phyloP scores from a whole-genome alignment of 23 tunicate species.

The Trididemnum miniatum region DNA sequence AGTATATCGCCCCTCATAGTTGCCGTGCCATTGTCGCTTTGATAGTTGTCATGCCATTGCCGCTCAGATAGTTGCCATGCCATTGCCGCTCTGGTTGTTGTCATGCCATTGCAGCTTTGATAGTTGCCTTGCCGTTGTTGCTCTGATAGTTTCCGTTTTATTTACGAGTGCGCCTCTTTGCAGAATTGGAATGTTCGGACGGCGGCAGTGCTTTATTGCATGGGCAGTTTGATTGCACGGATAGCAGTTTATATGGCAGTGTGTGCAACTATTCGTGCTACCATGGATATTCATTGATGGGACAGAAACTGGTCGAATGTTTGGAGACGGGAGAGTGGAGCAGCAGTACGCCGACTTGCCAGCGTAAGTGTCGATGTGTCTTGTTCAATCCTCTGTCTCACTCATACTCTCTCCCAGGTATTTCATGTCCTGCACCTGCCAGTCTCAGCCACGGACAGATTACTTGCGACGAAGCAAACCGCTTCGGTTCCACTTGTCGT shows the following conservation, averaged over 20 bases:
- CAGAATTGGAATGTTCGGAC: conserved; percentile 49
- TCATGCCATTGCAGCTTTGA: no score
- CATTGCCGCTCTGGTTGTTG: no score
- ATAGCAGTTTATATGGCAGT: conserved; percentile 35
- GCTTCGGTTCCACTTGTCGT: conserved; percentile 47
- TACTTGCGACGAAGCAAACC: conserved; percentile 41
- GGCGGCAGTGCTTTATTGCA: conserved; percentile 22
- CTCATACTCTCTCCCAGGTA: conserved; percentile 31
- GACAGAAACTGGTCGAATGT: conserved; percentile 45
- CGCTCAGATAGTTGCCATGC: no score
- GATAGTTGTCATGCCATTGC: no score
- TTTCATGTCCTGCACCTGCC: conserved; percentile 45
- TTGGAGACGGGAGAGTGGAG: conserved; percentile 62
- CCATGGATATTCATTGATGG: conserved; percentile 47
- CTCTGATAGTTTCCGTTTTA: no score
- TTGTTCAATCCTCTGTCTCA: neutral
- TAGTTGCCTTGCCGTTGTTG: no score
- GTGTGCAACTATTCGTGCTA: conserved; percentile 68
- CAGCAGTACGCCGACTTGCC: conserved; percentile 42
- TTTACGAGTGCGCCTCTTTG: neutral
- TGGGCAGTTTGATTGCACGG: conserved; percentile 64
- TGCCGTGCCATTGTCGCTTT: no score
- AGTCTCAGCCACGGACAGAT: conserved; percentile 41
- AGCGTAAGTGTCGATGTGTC: conserved; percentile 55
- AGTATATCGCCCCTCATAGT: no score